Base-by-base conservation (phyloP, 1,140 invertebrate species). In the Drosophila orosa region DNA sequence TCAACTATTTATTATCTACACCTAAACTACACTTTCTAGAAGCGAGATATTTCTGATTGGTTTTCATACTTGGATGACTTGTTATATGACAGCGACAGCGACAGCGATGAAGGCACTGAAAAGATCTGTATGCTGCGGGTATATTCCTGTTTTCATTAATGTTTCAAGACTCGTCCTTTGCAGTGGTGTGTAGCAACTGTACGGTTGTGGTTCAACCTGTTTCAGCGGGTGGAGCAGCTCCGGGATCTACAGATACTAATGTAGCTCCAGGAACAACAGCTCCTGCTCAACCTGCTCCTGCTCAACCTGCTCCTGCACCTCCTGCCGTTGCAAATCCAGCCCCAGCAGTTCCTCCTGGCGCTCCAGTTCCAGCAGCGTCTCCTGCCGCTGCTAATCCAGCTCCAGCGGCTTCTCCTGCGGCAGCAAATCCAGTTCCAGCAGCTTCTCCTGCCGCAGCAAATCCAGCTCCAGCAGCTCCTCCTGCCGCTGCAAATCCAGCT, bases 151-250 rank as follows among this genome's bases (percentile, higher is more conserved):
- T 50, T 74, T 25, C 17, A 89, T 75, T 89, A 9, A 24, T 89
- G 31, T 85, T 75, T 47, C 39, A 72, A 5, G 8, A 35, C 3
- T 3, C 35, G 13, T 54, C 0, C 31, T n/a, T 52, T 54, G 31
- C 31, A 54, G 50, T 54, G 50, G 3, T 22, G 13, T 54, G 50
- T n/a, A 35, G 19, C 13, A 89, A 89, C 35, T 90, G 87, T 24
- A 89, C 80, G 5, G 71, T 90, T 22, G 10, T 89, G 5, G 59
- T 90, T n/a, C 31, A 47, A 17, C 25, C 60, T 24, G 25, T 15
- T 8, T 9, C 69, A 45, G 35, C 37, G 3, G 7, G 52, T 42
- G 19, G 24, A 10, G 31, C n/a, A n/a, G 33, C 33, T 15, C 8
- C 58, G 17, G 58, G 9, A 27, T n/a, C 19, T 15, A 15, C 45